A percentile compares a stretch with the other conserved stretches of the same genome.
phyloP scores from a whole-genome alignment of 2,888 invertebrate genomes.

The Drosophila paracracens region DNA sequence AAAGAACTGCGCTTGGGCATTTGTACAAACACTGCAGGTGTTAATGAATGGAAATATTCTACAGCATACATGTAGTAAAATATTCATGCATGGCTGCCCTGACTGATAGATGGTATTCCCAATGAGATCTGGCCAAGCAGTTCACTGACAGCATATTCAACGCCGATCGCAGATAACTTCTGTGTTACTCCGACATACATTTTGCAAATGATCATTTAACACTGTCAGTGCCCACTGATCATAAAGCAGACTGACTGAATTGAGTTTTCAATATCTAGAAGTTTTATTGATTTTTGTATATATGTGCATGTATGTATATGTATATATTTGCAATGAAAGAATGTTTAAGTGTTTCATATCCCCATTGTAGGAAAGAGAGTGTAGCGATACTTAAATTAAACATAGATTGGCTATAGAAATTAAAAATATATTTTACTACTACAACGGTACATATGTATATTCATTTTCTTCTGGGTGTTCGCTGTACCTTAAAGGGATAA shows the following conservation, averaged over 20 bases:
- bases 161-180: slow-evolving; percentile 55
- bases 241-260: slow-evolving; percentile 49
- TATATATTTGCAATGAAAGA: background rate
- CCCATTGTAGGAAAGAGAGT: background rate
- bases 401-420: background rate
- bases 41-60: slow-evolving; percentile 35
- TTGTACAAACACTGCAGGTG: slow-evolving; percentile 15
- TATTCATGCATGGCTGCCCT: slow-evolving; percentile 19
- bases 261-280: background rate
- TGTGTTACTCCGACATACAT: slow-evolving; percentile 54
- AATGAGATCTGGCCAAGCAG: slow-evolving; percentile 25
- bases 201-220: slow-evolving; percentile 56
- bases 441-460: background rate
- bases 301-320: background rate
- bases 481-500: background rate
- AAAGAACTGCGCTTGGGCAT: slow-evolving; percentile 16
- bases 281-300: background rate
- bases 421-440: background rate
- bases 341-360: background rate
- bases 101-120: slow-evolving; percentile 19
- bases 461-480: background rate
- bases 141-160: slow-evolving; percentile 46
- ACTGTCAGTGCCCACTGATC: slow-evolving; percentile 46
- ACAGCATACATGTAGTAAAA: slow-evolving; percentile 4
- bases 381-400: background rate